A percentile compares a stretch with the other conserved stretches of the same genome.
Evolutionary conservation across 2,797 vertebrate species (phyloP).

Genomic region (Gymnodraco acuticeps): DNA sequence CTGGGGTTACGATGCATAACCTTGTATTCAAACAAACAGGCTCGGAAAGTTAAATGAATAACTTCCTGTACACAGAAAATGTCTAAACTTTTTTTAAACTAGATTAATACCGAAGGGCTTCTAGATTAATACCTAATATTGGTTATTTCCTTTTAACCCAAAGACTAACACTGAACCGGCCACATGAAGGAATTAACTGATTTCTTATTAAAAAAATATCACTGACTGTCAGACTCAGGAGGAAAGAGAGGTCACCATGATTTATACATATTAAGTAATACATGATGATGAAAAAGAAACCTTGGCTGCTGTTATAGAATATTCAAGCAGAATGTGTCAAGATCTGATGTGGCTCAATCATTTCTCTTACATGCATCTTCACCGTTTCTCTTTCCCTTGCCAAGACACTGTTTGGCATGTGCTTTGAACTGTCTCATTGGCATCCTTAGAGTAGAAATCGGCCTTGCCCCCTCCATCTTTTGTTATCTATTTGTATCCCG

Average conservation of each 20-base stretch:
- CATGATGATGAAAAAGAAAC: neutral
- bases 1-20: neutral
- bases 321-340: neutral
- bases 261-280: conserved; percentile 15
- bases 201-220: neutral
- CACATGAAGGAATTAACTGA: conserved; percentile 10
- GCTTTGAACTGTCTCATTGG: neutral
- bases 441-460: conserved; percentile 8
- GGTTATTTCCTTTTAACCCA: neutral
- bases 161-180: neutral
- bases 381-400: neutral
- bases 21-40: neutral
- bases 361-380: neutral
- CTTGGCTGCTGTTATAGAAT: neutral
- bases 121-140: neutral
- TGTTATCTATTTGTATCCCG: neutral
- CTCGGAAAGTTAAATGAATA: neutral
- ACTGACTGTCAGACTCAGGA: neutral
- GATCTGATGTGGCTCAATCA: neutral
- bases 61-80: neutral
- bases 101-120: neutral
- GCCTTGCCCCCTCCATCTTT: neutral
- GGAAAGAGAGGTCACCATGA: conserved; percentile 5
- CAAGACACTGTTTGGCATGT: neutral
- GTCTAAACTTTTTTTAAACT: neutral